phyloP scores from a whole-genome alignment of 2,113 vertebrate genomes.

The Muntiacus muntjak region DNA sequence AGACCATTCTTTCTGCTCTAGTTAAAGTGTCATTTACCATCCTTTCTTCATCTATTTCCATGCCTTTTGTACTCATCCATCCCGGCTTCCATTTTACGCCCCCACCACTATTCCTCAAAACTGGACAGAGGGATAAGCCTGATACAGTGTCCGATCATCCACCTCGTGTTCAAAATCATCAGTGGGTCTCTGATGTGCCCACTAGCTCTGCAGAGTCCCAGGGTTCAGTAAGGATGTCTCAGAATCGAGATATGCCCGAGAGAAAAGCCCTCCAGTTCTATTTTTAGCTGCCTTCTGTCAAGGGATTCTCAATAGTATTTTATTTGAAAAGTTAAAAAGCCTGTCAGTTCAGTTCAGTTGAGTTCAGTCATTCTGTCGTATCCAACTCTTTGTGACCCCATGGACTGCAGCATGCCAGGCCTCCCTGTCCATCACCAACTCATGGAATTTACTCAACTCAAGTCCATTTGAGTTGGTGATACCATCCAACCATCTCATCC shows the following conservation, averaged over 20 bases:
- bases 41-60: background rate
- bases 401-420: background rate
- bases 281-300: background rate
- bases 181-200: background rate
- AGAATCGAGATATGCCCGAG: too few species aligned
- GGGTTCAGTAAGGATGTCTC: background rate
- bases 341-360: background rate
- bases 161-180: background rate
- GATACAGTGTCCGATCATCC: background rate
- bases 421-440: background rate
- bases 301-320: background rate
- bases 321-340: background rate
- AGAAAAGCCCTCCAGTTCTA: background rate
- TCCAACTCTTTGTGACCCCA: background rate
- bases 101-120: background rate
- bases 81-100: background rate
- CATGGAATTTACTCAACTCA: background rate
- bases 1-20: background rate
- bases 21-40: background rate
- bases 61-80: background rate
- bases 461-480: background rate
- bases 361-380: background rate
- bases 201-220: background rate
- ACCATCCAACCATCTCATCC: background rate
- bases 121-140: background rate